Base-by-base conservation (phyloP, 64 coral and sea anemone species). In the Hydrozoanthus tunicans region DNA sequence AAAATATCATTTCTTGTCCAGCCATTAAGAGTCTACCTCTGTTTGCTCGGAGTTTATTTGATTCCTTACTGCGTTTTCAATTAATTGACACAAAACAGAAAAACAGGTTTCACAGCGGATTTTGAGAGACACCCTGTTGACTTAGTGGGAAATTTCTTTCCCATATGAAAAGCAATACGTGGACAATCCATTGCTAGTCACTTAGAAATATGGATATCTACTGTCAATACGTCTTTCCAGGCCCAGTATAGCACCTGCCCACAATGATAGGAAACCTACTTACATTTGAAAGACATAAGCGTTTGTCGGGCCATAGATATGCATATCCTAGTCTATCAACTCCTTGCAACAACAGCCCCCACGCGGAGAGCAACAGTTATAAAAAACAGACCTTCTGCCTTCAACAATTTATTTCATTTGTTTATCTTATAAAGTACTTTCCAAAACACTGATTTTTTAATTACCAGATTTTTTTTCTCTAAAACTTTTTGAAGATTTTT, bases 61-160 rank as follows among this genome's bases (percentile, higher is more conserved):
- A 56, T 51, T 79, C 9, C 8, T 85, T 70, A 71, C 9, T 57
- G 9, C 3, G 65, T 85, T 52, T 60, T 60, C 54, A 43, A 20
- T 75, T 13, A 51, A 58, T 75, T 74, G 84, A 88, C 10, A 88
- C 23, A 74, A 74, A 60, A 88, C 84, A 74, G 84, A 15, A 56
- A 26, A 86, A 9, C 15, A 27, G 25, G 5, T 81, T 6, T 5
- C 25, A 4, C 0, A 17, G 3, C 5, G 5, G 3, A 20, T 4
- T 63, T 32, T 3, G 20, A 10, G 5, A 7, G 69, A 54, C 84
- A 14, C 67, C 68, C 56, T 7, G 54, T 53, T 23, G 64, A 56
- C 58, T 53, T 5, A 59, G 60, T 26, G 7, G 26, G 24, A 59
- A 88, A 74, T 73, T 58, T 88, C 68, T 88, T 88, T 56, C 68